Conservation (phyloP, 2,113 vertebrate species). For the Sialia sialis region DNA sequence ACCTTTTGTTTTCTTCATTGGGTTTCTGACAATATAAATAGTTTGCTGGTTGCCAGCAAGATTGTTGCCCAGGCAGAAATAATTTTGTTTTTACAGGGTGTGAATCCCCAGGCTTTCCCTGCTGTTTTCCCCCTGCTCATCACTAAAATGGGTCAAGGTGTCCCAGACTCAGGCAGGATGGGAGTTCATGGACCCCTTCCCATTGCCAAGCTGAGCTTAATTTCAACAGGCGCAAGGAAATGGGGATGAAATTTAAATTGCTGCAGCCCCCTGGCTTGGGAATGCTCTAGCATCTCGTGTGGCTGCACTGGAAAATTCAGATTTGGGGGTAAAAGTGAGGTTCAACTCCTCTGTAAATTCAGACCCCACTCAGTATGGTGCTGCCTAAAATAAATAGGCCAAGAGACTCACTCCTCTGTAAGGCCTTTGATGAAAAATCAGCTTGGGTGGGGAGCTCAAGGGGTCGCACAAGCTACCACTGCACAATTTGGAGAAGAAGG, state of each 20-base stretch:
- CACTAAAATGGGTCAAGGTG: neutral
- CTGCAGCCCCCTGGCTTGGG: neutral
- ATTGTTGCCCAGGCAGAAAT: neutral
- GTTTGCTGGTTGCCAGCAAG: neutral
- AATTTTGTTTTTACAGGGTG: neutral
- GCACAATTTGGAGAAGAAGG: too few species aligned
- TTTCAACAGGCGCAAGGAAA: neutral
- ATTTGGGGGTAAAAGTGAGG: fast-evolving
- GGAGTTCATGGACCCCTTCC: fast-evolving
- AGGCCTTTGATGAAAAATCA: too few species aligned
- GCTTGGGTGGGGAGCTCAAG: too few species aligned
- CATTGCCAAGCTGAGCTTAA: neutral
- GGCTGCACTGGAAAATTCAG: neutral
- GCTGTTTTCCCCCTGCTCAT: neutral
- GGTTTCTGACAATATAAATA: neutral
- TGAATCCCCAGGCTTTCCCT: neutral
- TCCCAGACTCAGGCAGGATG: neutral
- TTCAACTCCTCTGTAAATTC: neutral
- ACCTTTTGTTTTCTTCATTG: neutral
- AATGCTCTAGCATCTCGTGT: fast-evolving
- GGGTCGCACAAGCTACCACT: too few species aligned
- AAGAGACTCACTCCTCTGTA: too few species aligned
- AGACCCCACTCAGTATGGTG: fast-evolving
- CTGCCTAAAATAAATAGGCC: too few species aligned
- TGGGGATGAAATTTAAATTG: neutral